Evolutionary conservation across 2,888 invertebrate genomes (phyloP).

Genomic region (Aporophyla nigra): DNA sequence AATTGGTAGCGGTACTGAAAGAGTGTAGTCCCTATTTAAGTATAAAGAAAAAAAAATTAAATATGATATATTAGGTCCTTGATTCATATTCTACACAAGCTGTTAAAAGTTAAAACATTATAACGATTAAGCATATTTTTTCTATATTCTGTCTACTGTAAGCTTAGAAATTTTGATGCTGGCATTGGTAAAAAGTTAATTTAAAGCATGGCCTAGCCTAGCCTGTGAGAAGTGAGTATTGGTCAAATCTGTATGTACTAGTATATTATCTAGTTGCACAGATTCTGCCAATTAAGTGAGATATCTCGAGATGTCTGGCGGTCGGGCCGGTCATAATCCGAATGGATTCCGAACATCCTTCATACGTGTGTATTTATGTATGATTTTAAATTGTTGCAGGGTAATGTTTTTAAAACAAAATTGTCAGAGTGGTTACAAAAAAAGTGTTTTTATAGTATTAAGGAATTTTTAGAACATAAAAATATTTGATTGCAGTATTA

Average conservation of each 20-base stretch:
- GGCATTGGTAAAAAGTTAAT: background rate
- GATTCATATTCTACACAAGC: background rate
- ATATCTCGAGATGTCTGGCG: conserved; percentile 1
- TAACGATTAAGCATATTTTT: background rate
- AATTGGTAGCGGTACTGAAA: too few species aligned
- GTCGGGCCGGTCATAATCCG: background rate
- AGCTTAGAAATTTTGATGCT: background rate
- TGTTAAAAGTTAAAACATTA: background rate
- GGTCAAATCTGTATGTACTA: background rate
- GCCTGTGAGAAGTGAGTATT: background rate
- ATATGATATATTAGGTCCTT: background rate
- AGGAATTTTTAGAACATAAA: too few species aligned
- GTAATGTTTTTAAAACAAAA: too few species aligned
- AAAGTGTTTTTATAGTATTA: too few species aligned
- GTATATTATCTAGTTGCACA: conserved; percentile 10
- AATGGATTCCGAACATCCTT: conserved; percentile 2
- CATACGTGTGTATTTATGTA: background rate
- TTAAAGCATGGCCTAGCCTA: background rate
- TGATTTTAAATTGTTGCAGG: too few species aligned
- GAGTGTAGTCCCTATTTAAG: too few species aligned
- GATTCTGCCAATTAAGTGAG: conserved; percentile 39
- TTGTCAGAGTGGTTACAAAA: too few species aligned
- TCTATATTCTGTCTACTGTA: background rate
- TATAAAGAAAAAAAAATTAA: background rate
- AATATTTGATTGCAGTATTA: too few species aligned